Evolutionary conservation across 2,797 vertebrate genomes (phyloP).

Genomic region (Poecile montanus): DNA sequence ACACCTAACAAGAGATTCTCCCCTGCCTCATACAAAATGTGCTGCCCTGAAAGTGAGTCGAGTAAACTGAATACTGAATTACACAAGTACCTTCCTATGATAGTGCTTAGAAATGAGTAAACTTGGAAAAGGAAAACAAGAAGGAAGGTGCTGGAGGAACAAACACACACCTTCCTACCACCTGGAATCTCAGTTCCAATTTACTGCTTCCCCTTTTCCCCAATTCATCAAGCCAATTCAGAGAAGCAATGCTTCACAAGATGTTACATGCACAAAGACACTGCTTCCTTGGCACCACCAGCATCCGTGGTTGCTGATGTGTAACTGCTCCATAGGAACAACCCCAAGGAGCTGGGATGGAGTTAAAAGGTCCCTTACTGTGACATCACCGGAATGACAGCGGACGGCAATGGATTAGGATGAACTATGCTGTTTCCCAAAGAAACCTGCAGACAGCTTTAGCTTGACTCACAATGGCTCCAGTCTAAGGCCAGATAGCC

Average conservation of each 20-base stretch:
- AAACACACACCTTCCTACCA: background rate
- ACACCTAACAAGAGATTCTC: background rate
- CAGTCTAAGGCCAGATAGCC: background rate
- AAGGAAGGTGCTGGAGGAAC: background rate
- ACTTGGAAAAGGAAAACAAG: background rate
- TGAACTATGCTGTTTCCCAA: background rate
- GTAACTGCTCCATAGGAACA: background rate
- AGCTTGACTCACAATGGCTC: accelerated
- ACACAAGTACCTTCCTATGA: background rate
- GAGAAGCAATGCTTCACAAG: background rate
- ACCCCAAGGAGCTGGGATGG: background rate
- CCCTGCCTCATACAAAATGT: accelerated
- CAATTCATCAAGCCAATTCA: background rate
- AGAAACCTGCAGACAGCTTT: background rate
- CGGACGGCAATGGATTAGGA: background rate
- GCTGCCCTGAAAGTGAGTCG: background rate
- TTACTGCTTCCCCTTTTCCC: background rate
- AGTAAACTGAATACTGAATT: background rate
- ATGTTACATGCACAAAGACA: background rate
- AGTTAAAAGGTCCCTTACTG: background rate
- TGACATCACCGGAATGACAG: background rate
- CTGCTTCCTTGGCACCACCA: background rate
- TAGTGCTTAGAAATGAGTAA: background rate
- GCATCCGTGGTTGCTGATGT: accelerated
- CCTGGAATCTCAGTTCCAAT: background rate